phyloP scores from a whole-genome alignment of 1,140 invertebrate species.

The Trachymyrmex septentrionalis region DNA sequence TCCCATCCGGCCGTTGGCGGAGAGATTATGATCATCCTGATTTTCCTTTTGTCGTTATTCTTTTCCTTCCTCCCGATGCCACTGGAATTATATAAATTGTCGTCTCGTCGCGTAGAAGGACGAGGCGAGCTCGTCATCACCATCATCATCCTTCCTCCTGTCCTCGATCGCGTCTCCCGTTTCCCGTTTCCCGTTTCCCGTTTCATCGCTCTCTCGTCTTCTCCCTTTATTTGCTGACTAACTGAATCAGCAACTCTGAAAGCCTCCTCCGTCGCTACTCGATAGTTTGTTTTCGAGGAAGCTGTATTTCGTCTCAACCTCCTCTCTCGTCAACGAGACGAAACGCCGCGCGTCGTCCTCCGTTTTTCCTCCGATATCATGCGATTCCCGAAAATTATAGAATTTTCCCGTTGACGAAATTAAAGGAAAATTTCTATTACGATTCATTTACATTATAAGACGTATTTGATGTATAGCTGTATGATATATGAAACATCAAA shows the following conservation, averaged over 20 bases:
- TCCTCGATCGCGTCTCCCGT: neutral
- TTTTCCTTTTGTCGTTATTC: conserved; percentile 39
- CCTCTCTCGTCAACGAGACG: neutral
- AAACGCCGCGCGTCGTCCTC: neutral
- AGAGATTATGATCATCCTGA: conserved; percentile 47
- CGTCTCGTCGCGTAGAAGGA: conserved; percentile 16
- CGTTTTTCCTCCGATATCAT: neutral
- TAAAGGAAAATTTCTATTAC: neutral
- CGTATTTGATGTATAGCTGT: no score
- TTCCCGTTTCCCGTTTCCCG: no score
- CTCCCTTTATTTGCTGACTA: conserved; percentile 49
- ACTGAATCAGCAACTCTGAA: conserved; percentile 51
- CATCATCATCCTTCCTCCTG: neutral
- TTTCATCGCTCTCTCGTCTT: neutral
- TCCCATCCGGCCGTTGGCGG: conserved; percentile 21
- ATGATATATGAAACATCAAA: no score
- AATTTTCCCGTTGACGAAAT: neutral
- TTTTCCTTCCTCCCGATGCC: neutral
- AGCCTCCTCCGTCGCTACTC: conserved; percentile 41
- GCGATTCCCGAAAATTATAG: neutral
- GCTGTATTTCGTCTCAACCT: conserved; percentile 28
- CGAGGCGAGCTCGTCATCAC: neutral
- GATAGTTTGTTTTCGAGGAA: conserved; percentile 55
- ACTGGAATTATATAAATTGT: conserved; percentile 50
- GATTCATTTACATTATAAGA: neutral